Evolutionary conservation across 1,140 invertebrate species (phyloP), one percentile per base, ranked within the genome.

Genomic region (Rhopalosiphum padi): DNA sequence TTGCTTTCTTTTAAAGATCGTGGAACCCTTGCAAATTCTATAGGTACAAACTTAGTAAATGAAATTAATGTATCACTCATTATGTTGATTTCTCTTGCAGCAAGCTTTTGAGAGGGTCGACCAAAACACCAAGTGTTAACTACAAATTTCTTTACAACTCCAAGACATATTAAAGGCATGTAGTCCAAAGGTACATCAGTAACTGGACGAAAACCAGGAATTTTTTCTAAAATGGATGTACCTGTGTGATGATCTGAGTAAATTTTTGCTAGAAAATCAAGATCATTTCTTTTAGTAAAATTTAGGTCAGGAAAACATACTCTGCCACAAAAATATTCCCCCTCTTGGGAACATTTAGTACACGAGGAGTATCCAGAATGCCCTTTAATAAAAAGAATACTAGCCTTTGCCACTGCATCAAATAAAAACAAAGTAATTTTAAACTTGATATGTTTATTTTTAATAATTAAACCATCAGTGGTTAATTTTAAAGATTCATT

Each of bases 281-380:
- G 11, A 46, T 86, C 22, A 25, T 23, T 86, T 43, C 85, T 86
- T 86, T 86, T 86, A n/a, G 30, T 37, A 86, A 86, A 86, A 9
- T 86, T n/a, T 9, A 86, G 9, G 30, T 86, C 85, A 9, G 85
- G 85, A 25, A 46, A 46, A 22, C 82, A 85, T 30, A 46, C 25
- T 46, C 41, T 46, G 46, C 30, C 25, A 46, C 11, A 15, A 15
- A 46, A 30, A 46, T 86, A 86, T 86, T 46, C 85, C 4, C 23
- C 41, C 25, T 86, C 85, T 90, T 90, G 88, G 51, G 30, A 55
- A 55, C 88, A 90, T 55, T 55, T 90, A 35, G 51, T n/a, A n/a
- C 88, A 90, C 37, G 88, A 90, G 7, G 88, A 90, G 22, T 90
- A 90, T 21, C 88, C 51, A 90, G n/a, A 35, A 41, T 90, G 88